phyloP scores from a whole-genome alignment of 2,797 vertebrate species.

The Lophius americanus region DNA sequence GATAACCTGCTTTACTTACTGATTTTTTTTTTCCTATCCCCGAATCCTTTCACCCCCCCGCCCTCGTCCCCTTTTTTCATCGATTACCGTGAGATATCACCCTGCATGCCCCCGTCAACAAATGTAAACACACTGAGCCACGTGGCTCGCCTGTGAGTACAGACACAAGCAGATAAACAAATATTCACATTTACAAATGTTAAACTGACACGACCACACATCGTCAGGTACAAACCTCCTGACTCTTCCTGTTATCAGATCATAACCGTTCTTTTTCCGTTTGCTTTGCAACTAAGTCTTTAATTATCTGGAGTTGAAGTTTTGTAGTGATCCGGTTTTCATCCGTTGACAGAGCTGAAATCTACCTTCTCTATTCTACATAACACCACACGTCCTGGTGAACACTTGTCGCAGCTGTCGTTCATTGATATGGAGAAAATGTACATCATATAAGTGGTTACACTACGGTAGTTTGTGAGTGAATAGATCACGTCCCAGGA shows the following conservation, averaged over 20 bases:
- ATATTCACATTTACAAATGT: conserved; percentile 53
- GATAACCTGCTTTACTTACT: conserved; percentile 90
- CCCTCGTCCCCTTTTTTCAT: conserved; percentile 69
- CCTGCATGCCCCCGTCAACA: conserved; percentile 70
- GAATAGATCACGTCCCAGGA: background rate
- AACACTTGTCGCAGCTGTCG: no score
- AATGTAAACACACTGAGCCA: conserved; percentile 80
- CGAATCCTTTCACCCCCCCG: background rate
- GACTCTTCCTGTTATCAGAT: background rate
- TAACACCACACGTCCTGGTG: no score
- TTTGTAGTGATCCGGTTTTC: no score
- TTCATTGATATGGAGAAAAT: no score
- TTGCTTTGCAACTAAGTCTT: background rate
- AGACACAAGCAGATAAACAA: conserved; percentile 35
- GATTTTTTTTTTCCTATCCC: conserved; percentile 69
- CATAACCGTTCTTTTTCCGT: background rate
- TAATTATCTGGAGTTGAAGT: no score
- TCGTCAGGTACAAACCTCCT: background rate
- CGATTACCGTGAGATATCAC: conserved; percentile 86
- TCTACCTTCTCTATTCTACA: no score
- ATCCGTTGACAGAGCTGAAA: no score
- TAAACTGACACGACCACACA: background rate
- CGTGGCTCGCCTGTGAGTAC: conserved; percentile 60
- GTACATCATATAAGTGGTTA: no score
- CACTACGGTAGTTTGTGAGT: background rate